Evolutionary conservation across 2,113 vertebrate species (phyloP).

Genomic region (Nansenia antarctica): DNA sequence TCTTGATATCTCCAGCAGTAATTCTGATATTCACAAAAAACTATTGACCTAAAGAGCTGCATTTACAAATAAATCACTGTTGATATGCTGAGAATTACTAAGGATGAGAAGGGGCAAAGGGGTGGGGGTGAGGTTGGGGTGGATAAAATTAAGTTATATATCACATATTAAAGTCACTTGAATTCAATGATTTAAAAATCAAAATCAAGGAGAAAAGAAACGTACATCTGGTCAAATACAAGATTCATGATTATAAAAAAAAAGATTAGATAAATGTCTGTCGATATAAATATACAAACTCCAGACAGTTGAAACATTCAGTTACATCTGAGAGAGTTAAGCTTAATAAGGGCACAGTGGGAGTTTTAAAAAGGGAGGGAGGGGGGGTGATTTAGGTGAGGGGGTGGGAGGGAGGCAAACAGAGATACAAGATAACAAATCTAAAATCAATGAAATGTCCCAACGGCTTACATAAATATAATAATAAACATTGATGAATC

Average conservation of each 20-base stretch:
- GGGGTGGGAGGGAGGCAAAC: slow-evolving; percentile 29
- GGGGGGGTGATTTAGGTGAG: slow-evolving; percentile 36
- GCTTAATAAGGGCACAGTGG: slow-evolving; percentile 56
- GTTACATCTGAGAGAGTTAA: slow-evolving; percentile 68
- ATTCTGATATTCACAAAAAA: slow-evolving; percentile 62
- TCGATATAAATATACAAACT: slow-evolving; percentile 79
- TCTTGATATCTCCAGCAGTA: slow-evolving; percentile 48
- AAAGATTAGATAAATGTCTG: slow-evolving; percentile 73
- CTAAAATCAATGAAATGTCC: slow-evolving; percentile 80
- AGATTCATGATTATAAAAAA: slow-evolving; percentile 55
- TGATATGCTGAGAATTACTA: slow-evolving; percentile 43
- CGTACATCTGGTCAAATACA: slow-evolving; percentile 66
- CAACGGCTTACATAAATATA: slow-evolving; percentile 88
- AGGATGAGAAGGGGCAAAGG: slow-evolving; percentile 40
- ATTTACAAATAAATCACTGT: slow-evolving; percentile 30
- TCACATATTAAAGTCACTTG: slow-evolving; percentile 66
- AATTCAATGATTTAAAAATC: slow-evolving; percentile 62
- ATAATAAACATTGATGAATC: slow-evolving; percentile 81
- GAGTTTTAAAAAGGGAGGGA: slow-evolving; percentile 31
- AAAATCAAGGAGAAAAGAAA: slow-evolving; percentile 46
- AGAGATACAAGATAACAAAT: slow-evolving; percentile 52
- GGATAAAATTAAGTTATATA: slow-evolving; percentile 66
- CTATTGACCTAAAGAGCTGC: slow-evolving; percentile 24
- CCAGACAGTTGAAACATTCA: slow-evolving; percentile 70
- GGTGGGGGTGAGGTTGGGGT: slow-evolving; percentile 21